Conservation (phyloP, 1,140 invertebrate species). For the Leptopilina clavipes region DNA sequence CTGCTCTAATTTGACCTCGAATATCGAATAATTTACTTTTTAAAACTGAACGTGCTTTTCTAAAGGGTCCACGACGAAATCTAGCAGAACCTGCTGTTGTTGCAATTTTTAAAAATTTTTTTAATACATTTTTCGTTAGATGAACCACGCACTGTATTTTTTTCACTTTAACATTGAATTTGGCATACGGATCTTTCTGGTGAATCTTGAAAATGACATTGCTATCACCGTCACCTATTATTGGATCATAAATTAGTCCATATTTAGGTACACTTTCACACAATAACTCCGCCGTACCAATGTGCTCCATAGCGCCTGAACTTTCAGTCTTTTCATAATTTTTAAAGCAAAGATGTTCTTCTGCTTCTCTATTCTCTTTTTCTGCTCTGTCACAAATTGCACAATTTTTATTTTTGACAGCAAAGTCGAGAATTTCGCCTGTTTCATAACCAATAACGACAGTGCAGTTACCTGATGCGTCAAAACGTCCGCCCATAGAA, state of each 20-base stretch:
- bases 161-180: conserved; percentile 53
- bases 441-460: conserved; percentile 65
- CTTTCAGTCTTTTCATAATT: conserved; percentile 60
- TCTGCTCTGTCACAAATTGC: conserved; percentile 57
- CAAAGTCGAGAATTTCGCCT: conserved; percentile 66
- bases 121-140: conserved; percentile 56
- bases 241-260: conserved; percentile 66
- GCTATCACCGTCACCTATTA: conserved; percentile 72
- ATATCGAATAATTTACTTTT: conserved; percentile 47
- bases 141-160: conserved; percentile 68
- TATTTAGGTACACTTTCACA: conserved; percentile 58
- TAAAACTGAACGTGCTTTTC: conserved; percentile 35
- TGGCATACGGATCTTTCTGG: conserved; percentile 57
- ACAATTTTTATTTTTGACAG: conserved; percentile 69
- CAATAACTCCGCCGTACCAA: conserved; percentile 69
- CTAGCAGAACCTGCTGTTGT: conserved; percentile 30
- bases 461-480: conserved; percentile 54
- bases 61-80: background rate
- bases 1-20: conserved; percentile 43
- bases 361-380: conserved; percentile 38
- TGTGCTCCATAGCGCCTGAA: conserved; percentile 66
- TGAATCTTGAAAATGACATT: conserved; percentile 63
- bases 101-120: conserved; percentile 44
- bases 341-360: conserved; percentile 58
- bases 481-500: conserved; percentile 54